A percentile compares a stretch with the other conserved stretches of the same genome.
phyloP scores from a whole-genome alignment of 2,113 vertebrate species.

The Pardalotus punctatus region DNA sequence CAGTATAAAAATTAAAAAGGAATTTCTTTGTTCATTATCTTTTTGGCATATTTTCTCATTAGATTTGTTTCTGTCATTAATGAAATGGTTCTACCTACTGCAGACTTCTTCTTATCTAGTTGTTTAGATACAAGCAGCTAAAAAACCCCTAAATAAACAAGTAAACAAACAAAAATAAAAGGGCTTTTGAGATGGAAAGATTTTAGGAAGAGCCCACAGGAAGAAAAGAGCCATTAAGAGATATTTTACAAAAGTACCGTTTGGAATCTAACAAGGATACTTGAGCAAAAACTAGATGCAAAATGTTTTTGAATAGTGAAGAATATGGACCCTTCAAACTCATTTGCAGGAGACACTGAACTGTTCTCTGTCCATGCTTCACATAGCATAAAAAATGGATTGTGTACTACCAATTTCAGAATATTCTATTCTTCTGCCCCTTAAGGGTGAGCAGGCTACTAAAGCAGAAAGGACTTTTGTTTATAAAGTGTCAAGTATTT shows the following conservation, averaged over 20 bases:
- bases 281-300: background rate
- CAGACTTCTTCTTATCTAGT: background rate
- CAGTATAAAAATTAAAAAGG: background rate
- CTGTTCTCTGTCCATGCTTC: background rate
- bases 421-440: background rate
- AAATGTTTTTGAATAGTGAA: background rate
- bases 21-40: background rate
- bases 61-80: background rate
- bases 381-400: fast-evolving
- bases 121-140: background rate
- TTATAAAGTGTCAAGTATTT: background rate
- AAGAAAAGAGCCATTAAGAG: background rate
- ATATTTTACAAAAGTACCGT: background rate
- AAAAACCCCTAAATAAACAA: background rate
- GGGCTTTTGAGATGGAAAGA: background rate
- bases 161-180: background rate
- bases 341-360: background rate
- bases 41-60: background rate
- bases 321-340: background rate
- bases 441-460: background rate
- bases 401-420: background rate
- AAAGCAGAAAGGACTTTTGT: background rate
- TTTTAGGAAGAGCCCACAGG: background rate
- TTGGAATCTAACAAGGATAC: background rate
- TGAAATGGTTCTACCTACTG: background rate